Evolutionary conservation across 1,140 invertebrate species (phyloP), one percentile per base, ranked within the genome.

Genomic region (Ceratina australensis): DNA sequence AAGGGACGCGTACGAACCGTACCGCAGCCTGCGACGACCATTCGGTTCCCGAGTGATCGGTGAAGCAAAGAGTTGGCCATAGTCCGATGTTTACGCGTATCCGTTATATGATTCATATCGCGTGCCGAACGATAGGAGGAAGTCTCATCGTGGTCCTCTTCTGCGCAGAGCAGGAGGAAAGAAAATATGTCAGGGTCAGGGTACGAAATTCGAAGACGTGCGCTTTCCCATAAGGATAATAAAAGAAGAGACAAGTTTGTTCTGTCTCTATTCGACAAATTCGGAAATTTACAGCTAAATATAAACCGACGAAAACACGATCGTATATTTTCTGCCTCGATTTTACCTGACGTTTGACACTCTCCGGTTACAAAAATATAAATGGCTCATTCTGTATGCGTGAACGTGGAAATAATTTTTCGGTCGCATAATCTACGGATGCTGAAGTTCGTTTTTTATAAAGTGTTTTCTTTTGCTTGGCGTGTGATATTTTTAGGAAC

Each of bases 131-230:
- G 71, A 72, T 71, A 73, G 47, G 22, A 72, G 69, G 68, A 72
- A 64, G 68, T 26, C 24, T 5, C 50, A 50, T 50, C 52, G 24
- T 28, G 59, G 52, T 47, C 12, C 59, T 42, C 49, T 24, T 5
- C 77, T 7, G 33, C 5, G 10, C 33, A 42, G 33, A 5, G 61
- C 52, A 71, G 15, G 42, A 65, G 16, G 33, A 42, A 22, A 76
- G 64, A 72, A 81, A 78, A 87, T 84, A 84, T 78, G 79, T 84
- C 81, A 79, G 84, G 78, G 80, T 71, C 50, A 64, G 72, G 73
- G 52, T 80, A 85, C 83, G 65, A 85, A 83, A 81, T 63, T 28
- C 33, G 64, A 52, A 57, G 18, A 33, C 73, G 20, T 13, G 16
- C 56, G 54, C 76, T 42, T 65, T 68, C 22, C 13, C 47, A 26